Conservation (phyloP, 2,113 vertebrate genomes). For the Spilogale gracilis region DNA sequence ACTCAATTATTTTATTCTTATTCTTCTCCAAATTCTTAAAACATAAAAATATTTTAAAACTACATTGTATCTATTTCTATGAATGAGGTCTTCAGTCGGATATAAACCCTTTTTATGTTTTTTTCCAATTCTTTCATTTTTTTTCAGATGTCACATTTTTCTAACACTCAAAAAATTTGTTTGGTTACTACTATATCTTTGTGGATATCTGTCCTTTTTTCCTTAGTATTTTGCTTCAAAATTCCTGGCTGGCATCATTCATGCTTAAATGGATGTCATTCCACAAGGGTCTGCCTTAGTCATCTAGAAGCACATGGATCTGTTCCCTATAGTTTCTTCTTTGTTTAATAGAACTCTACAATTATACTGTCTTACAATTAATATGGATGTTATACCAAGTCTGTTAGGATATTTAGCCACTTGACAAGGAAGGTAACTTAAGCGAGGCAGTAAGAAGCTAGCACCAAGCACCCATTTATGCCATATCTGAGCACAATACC, state of each 20-base stretch:
- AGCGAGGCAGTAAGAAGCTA: rapidly evolving
- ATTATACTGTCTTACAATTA: not conserved
- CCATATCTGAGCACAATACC: not conserved
- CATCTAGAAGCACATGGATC: not conserved
- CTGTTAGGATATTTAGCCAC: not conserved
- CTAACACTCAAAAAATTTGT: not conserved
- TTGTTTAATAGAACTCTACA: not conserved
- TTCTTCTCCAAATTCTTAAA: not conserved
- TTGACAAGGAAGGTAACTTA: not conserved
- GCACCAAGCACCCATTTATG: not conserved
- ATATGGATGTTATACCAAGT: not conserved
- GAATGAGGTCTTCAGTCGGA: not conserved
- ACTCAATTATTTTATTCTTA: not conserved
- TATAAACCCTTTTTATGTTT: not conserved
- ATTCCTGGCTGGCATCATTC: not conserved
- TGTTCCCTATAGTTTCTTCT: not conserved
- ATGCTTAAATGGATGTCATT: not conserved
- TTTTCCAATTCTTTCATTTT: not conserved
- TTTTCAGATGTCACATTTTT: not conserved
- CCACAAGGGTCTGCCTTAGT: not conserved
- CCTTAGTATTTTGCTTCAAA: not conserved
- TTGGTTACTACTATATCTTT: not conserved
- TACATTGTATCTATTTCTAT: not conserved
- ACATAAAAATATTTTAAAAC: not conserved
- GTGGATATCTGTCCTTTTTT: not conserved